Evolutionary conservation across 2,888 invertebrate genomes (phyloP).

Genomic region (Yponomeuta plumbellus): DNA sequence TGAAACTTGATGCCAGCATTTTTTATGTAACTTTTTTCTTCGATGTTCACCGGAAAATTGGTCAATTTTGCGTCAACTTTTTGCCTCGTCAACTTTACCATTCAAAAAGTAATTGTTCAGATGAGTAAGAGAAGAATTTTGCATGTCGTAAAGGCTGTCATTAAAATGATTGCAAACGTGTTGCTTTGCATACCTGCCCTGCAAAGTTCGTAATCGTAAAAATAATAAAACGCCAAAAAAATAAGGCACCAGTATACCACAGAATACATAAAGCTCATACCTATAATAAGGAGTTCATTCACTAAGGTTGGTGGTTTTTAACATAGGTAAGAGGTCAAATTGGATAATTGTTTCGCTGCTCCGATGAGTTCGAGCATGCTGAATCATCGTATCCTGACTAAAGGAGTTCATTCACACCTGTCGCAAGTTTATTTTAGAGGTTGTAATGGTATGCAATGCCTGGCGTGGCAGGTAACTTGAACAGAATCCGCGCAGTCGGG

Average conservation of each 20-base stretch:
- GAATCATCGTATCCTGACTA: slow-evolving; percentile 35
- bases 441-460: not conserved
- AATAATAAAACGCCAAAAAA: too few species aligned
- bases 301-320: too few species aligned
- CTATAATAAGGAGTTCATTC: too few species aligned
- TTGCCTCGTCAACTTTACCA: not conserved
- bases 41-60: not conserved
- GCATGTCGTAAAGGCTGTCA: not conserved
- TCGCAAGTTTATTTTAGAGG: slow-evolving; percentile 28
- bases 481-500: too few species aligned
- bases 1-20: too few species aligned
- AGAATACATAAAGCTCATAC: too few species aligned
- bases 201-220: too few species aligned
- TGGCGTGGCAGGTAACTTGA: too few species aligned
- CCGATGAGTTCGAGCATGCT: not conserved
- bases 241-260: too few species aligned
- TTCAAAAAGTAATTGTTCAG: not conserved
- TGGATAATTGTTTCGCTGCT: slow-evolving; percentile 6
- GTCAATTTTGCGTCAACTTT: not conserved
- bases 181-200: not conserved
- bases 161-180: not conserved
- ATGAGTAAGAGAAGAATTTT: not conserved
- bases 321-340: not conserved
- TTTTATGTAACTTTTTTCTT: not conserved
- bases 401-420: slow-evolving; percentile 45